Base-by-base conservation (phyloP, 92 coral and sea anemone species). In the Parazoanthus darwini region DNA sequence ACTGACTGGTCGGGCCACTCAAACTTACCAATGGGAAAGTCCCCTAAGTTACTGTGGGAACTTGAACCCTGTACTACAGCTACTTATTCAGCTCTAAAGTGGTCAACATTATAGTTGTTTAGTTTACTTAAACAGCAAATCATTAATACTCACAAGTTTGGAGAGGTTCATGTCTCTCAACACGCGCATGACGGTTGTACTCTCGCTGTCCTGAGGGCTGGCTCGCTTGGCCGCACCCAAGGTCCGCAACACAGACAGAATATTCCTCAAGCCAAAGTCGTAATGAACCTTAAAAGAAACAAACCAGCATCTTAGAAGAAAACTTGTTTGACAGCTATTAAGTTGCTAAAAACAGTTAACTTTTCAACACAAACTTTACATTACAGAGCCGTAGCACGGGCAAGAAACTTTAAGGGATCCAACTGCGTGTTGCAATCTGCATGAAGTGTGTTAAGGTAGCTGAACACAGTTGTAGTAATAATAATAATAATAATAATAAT, bases 191-290 rank as follows among this genome's bases (percentile, higher is more conserved):
- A 95, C 98, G 26, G 98, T 88, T 22, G 96, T 95, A 44, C 96
- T 94, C 83, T 95, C 98, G 56, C 98, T 95, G 88, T 95, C 98
- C 76, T 95, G 98, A 14, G 98, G 98, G 79, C 80, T 95, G 43
- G 98, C 98, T 86, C 98, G 96, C 84, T 95, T 95, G 86, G 98
- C 96, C 16, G 98, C 98, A 33, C 98, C 98, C 85, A 95, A 90
- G 14, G 98, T 95, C n/a, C 98, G 98, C 44, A 95, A 36, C 75
- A 95, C 98, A 25, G 98, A 95, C 72, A 95, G 78, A 90, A 95
- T 95, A 54, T 95, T 95, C 81, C 98, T 89, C 82, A 95, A 88
- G 54, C 98, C 98, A 77, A 95, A 95, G 80, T 95, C 98, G 73
- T 95, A 95, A 85, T 95, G 98, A 79, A 95, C 98, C 98, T 95